These are phyloP conservation scores for Argya squamiceps DNA, from an alignment of 2,797 vertebrate genomes.

Conservation along the genomic window DNA sequence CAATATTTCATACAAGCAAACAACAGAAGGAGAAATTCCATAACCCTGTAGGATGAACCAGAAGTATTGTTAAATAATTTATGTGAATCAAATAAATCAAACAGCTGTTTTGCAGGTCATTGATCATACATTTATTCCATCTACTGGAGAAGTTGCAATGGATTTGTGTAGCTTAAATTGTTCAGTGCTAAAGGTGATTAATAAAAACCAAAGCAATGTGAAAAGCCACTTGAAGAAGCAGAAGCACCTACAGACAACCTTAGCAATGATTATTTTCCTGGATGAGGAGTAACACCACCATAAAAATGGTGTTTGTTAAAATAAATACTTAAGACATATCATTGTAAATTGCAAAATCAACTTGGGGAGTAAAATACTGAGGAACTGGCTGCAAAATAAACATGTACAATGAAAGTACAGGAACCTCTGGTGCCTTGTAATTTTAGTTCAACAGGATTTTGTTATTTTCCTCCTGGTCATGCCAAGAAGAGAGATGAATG, in stretches of 20 bases:
- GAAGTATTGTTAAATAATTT: constrained; percentile 42
- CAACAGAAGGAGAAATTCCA: constrained; percentile 47
- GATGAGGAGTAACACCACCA: not conserved
- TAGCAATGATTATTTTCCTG: not conserved
- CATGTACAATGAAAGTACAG: not conserved
- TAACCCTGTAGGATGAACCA: constrained; percentile 22
- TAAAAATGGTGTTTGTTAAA: not conserved
- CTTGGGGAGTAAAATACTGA: not conserved
- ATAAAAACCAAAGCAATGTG: constrained; percentile 26
- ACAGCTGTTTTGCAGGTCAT: constrained; percentile 33
- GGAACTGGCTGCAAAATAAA: not conserved
- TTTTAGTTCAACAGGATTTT: not conserved
- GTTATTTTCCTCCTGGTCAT: not conserved
- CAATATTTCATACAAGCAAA: constrained; percentile 70
- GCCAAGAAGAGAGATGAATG: not conserved
- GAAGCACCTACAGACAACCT: constrained; percentile 7
- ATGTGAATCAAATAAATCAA: constrained; percentile 51
- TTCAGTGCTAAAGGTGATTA: constrained; percentile 13
- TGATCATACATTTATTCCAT: constrained; percentile 57
- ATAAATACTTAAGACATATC: not conserved
- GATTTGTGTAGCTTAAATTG: not conserved
- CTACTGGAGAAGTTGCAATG: not conserved
- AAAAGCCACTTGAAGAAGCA: not conserved
- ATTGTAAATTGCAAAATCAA: not conserved
- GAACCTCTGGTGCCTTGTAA: not conserved